A percentile compares a stretch with the other conserved stretches of the same genome.
Evolutionary conservation across 2,888 invertebrate genomes (phyloP).

Genomic region (Diarsia rubi): DNA sequence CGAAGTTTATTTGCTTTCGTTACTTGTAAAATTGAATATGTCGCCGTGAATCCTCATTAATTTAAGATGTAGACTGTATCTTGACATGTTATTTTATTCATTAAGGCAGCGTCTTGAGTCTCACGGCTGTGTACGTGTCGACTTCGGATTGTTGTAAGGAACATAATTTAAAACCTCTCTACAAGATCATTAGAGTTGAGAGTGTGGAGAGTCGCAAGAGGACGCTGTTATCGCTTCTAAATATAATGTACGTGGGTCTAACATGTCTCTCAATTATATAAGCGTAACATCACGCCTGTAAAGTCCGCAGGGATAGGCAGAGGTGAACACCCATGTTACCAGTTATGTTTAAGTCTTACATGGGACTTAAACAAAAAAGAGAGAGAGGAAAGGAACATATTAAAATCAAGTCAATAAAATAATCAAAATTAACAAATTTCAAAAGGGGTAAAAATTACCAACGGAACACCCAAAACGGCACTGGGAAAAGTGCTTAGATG

Average conservation of each 20-base stretch:
- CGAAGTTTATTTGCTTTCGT: slow-evolving; percentile 87
- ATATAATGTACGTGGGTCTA: slow-evolving; percentile 45
- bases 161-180: slow-evolving; percentile 88
- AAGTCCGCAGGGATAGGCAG: too few relatives aligned
- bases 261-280: slow-evolving; percentile 7
- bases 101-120: slow-evolving; percentile 83
- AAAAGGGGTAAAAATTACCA: neutral
- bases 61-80: slow-evolving; percentile 89
- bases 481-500: neutral
- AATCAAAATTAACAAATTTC: neutral
- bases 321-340: too few relatives aligned
- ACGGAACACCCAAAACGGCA: neutral
- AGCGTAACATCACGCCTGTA: too few relatives aligned
- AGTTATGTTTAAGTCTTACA: too few relatives aligned
- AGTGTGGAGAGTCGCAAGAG: slow-evolving; percentile 67
- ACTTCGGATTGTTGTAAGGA: slow-evolving; percentile 87
- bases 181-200: slow-evolving; percentile 83
- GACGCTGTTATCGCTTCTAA: slow-evolving; percentile 65
- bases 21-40: slow-evolving; percentile 89
- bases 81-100: slow-evolving; percentile 90
- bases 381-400: too few relatives aligned
- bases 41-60: slow-evolving; percentile 88
- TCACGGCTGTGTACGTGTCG: slow-evolving; percentile 83
- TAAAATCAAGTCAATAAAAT: neutral
- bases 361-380: too few relatives aligned